Evolutionary conservation across 2,797 vertebrate genomes (phyloP), one percentile per base, ranked within the genome.

Genomic region (Schizopygopsis malacanthus): DNA sequence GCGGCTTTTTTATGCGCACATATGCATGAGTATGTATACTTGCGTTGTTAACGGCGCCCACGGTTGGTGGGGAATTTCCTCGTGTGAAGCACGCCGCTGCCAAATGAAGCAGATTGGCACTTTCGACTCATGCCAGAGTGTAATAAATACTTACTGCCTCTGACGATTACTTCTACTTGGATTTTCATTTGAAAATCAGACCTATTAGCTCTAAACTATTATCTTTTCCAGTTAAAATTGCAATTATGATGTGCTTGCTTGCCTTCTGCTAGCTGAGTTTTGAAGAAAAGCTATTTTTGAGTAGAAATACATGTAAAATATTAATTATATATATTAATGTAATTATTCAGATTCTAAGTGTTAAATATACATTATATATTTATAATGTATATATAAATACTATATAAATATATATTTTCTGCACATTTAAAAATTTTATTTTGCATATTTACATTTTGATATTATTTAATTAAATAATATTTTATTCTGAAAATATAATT

Each of bases 131-230:
- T 90, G 88, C 86, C 86, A 89, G 88, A 87, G 79, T 84, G 70
- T 88, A 71, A 86, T 91, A 88, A 89, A 87, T 88, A 90, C 89
- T 90, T 83, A 89, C 89, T 86, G 88, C 86, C 80, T 76, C 89
- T 89, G 69, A 81, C 86, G 80, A 88, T 86, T 79, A 85, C 85
- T 89, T 88, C 87, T 75, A 69, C 85, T 88, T 79, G 76, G 85
- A 86, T 86, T 89, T 91, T 88, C 82, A 85, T 90, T 89, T 84
- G 86, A 84, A 90, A 89, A 89, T 82, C 82, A 87, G 88, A 61
- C 75, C 82, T 87, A 83, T 90, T 89, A 87, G 56, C 78, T 54
- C 76, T 81, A 67, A 86, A 81, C 75, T 70, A 81, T 80, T 61
- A 43, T 45, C n/a, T 81, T 84, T 80, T 81, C 20, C 43, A 25